Evolutionary conservation across 1,140 invertebrate genomes (phyloP), one percentile per base, ranked within the genome.

Genomic region (Ceratitis capitata): DNA sequence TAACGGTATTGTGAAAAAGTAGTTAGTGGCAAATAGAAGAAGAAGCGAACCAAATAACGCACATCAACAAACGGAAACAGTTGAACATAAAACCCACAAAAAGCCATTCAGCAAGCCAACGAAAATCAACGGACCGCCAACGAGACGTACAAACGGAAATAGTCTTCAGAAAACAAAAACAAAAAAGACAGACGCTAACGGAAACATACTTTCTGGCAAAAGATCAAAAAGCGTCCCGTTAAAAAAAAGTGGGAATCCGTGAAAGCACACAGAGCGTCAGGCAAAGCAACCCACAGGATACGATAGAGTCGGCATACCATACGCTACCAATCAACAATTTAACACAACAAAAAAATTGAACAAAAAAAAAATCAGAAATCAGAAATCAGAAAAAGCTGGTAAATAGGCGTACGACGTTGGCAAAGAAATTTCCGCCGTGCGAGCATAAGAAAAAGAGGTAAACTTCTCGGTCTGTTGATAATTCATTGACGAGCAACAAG

Each of bases 121-220:
- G 12, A 51, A 45, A 45, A 26, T 61, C 82, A 86, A 86, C 58
- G 47, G 82, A 74, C 74, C 61, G 51, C 82, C 74, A 84, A 83
- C 82, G 29, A 49, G 64, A 56, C 19, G 19, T 78, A 42, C 3
- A 45, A 45, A 35, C 14, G 19, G 61, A 84, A 35, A 26, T 53
- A 84, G 39, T 14, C 56, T n/a, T n/a, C n/a, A n/a, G n/a, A n/a
- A n/a, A n/a, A n/a, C n/a, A n/a, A n/a, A n/a, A n/a, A n/a, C n/a
- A 45, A 32, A 26, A 47, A 32, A 14, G 5, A 45, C 74, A 83
- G 19, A n/a, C 12, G 51, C n/a, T 7, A 56, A 47, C 78, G 85
- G 53, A 82, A 85, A 64, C 58, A 42, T 84, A 42, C 29, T 64
- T 45, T 51, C 26, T 61, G 56, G 42, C 47, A 64, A 84, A 23